phyloP scores from a whole-genome alignment of 1,140 invertebrate species.

The Drosophila melanogaster region DNA sequence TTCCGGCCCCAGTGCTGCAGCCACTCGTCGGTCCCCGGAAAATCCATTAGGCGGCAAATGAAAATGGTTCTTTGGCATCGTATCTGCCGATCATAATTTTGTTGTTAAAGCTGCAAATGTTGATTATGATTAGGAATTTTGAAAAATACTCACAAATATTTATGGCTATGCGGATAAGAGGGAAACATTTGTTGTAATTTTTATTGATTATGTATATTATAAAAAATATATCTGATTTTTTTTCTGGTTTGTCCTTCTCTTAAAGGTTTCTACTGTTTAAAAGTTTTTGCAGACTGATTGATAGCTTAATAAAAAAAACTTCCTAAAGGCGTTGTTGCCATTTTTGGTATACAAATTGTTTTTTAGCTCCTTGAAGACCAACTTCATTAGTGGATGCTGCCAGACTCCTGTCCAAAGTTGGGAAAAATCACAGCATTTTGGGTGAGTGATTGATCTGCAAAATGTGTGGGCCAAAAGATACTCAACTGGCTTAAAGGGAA shows the following conservation, averaged over 20 bases:
- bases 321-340: not conserved
- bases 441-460: constrained; percentile 53
- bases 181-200: not conserved
- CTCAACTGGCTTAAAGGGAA: not conserved
- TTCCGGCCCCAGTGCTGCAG: not conserved
- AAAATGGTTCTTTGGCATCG: constrained; percentile 41
- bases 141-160: constrained; percentile 12
- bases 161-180: not conserved
- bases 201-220: not conserved
- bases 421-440: constrained; percentile 52
- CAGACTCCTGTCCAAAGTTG: constrained; percentile 40
- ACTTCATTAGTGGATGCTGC: constrained; percentile 36
- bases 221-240: not conserved
- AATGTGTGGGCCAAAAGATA: not conserved
- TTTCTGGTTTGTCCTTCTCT: not conserved
- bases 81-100: constrained; percentile 44
- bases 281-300: constrained; percentile 10
- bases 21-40: constrained; percentile 4
- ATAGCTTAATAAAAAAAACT: not conserved
- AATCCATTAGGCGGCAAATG: constrained; percentile 53
- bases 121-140: constrained; percentile 45
- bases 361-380: constrained; percentile 16
- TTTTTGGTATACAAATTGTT: constrained; percentile 25
- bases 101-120: constrained; percentile 38
- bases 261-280: not conserved